A percentile compares a stretch with the other conserved stretches of the same genome.
Conservation (phyloP, 2,113 vertebrate genomes). For the Sorex fumeus region DNA sequence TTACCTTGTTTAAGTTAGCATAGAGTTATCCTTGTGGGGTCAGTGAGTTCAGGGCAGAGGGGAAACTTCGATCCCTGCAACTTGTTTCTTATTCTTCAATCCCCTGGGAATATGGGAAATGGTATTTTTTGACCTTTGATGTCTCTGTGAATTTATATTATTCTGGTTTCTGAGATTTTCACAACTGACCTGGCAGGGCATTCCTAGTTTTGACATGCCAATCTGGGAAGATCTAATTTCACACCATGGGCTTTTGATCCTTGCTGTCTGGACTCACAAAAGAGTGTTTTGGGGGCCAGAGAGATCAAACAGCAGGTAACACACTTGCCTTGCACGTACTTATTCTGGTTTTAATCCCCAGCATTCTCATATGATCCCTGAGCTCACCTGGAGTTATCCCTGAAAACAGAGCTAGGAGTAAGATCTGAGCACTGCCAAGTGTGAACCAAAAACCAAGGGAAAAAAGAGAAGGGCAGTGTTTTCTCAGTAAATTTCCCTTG, state of each 20-base stretch:
- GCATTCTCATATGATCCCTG: no score
- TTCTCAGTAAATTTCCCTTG: neutral
- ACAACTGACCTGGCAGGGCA: neutral
- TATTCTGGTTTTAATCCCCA: no score
- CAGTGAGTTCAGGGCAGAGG: neutral
- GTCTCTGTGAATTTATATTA: neutral
- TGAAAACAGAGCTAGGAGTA: no score
- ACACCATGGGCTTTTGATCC: neutral
- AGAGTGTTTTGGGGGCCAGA: neutral
- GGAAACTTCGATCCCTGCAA: neutral
- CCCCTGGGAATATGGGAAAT: no score
- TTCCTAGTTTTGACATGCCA: neutral
- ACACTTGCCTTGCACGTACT: no score
- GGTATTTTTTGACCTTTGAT: neutral
- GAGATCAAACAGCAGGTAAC: no score
- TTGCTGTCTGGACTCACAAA: neutral
- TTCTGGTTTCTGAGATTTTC: neutral
- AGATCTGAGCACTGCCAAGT: no score
- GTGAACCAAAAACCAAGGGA: no score
- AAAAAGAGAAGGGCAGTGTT: neutral
- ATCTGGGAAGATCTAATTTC: neutral
- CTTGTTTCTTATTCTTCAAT: neutral
- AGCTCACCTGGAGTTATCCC: no score
- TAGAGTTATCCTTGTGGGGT: neutral
- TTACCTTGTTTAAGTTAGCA: no score